Evolutionary conservation across 2,888 invertebrate species (phyloP).

Genomic region (Athalia circularis): DNA sequence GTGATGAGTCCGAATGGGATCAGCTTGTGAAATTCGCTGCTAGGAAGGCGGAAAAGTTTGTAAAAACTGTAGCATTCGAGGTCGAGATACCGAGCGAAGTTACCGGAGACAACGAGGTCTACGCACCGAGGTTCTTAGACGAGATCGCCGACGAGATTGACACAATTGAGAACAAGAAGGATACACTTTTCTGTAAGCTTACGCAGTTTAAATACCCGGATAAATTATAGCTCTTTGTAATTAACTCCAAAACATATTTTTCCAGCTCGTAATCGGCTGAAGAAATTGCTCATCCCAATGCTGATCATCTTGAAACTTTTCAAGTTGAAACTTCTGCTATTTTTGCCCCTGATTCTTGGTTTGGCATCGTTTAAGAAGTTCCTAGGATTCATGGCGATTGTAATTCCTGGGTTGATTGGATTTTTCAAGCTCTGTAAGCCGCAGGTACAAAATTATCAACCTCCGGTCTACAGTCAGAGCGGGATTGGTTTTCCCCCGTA

Average conservation of each 20-base stretch:
- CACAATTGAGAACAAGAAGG: slow-evolving; percentile 88
- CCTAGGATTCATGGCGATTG: slow-evolving; percentile 86
- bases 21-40: slow-evolving; percentile 85
- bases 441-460: slow-evolving; percentile 74
- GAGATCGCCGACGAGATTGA: slow-evolving; percentile 90
- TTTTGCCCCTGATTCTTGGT: slow-evolving; percentile 88
- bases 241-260: slow-evolving; percentile 49
- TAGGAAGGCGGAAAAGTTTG: slow-evolving; percentile 85
- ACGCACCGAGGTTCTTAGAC: slow-evolving; percentile 88
- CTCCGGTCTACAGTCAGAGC: slow-evolving; percentile 83
- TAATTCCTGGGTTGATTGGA: slow-evolving; percentile 88
- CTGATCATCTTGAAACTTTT: slow-evolving; percentile 88
- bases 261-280: slow-evolving; percentile 86
- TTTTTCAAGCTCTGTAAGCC: slow-evolving; percentile 91
- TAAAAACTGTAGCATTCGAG: slow-evolving; percentile 87
- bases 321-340: slow-evolving; percentile 87
- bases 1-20: slow-evolving; percentile 89
- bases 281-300: slow-evolving; percentile 89
- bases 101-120: slow-evolving; percentile 79
- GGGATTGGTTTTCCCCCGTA: slow-evolving; percentile 82
- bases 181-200: slow-evolving; percentile 86
- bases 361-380: slow-evolving; percentile 90
- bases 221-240: background rate
- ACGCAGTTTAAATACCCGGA: background rate
- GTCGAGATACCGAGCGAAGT: slow-evolving; percentile 78